These are phyloP conservation scores for Sepioteuthis lessoniana DNA, from an alignment of 2,888 invertebrate species.

Conservation along the genomic window DNA sequence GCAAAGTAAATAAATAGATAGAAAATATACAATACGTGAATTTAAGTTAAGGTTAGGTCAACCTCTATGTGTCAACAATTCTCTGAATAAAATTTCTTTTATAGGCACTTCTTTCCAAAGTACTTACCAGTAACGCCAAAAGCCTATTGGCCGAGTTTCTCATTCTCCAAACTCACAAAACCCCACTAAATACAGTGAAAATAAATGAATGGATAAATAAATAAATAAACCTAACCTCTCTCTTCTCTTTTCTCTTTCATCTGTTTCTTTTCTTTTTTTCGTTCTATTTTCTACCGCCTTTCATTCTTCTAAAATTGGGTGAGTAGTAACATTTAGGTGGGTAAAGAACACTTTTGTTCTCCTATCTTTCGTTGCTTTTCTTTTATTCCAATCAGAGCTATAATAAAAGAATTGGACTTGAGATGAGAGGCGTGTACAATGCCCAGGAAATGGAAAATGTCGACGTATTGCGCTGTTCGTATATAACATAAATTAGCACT, in stretches of 20 bases:
- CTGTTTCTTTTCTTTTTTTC: too few species aligned
- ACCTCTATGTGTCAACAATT: neutral
- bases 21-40: neutral
- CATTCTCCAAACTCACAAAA: neutral
- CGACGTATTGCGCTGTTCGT: neutral
- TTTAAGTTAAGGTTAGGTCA: neutral
- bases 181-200: neutral
- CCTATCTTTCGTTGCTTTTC: too few species aligned
- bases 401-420: neutral
- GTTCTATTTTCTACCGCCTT: too few species aligned
- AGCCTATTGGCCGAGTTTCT: neutral
- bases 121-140: neutral
- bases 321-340: too few species aligned
- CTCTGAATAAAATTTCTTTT: neutral
- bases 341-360: too few species aligned
- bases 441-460: constrained; percentile 5
- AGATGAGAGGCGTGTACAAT: neutral
- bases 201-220: neutral
- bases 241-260: too few species aligned
- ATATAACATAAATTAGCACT: neutral
- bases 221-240: neutral
- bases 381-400: neutral
- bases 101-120: neutral
- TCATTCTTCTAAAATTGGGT: too few species aligned
- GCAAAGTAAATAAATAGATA: constrained; percentile 25